Evolutionary conservation across 2,113 vertebrate species (phyloP), one percentile per base, ranked within the genome.

Genomic region (Ceyx melanurus): DNA sequence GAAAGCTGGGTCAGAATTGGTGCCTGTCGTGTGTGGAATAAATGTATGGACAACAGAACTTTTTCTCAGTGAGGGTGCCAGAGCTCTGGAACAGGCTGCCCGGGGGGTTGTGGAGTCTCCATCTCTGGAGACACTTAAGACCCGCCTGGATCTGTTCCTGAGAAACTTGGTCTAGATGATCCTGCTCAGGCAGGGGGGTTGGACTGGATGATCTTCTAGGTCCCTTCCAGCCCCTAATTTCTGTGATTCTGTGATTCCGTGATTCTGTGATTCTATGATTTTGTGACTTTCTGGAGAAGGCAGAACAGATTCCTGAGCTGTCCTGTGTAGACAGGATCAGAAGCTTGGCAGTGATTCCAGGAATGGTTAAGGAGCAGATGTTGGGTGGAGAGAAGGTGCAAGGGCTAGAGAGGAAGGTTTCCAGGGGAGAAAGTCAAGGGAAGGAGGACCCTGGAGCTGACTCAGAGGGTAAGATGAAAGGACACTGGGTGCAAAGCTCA

Each of bases 391-490:
- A 84, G 33, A 57, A 66, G 18, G 20, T 35, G 56, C n/a, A 77
- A 60, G 16, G 56, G 43, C 35, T 3, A 17, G 28, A 21, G 56
- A 73, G 42, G 31, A 70, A 58, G 60, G 46, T 62, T 92, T 64
- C 43, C 51, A 26, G 43, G 8, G 37, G 46, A 88, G 76, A 87
- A 92, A 84, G 71, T 64, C 50, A 19, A 0, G 11, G 48, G n/a
- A 51, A 57, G 35, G 12, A 94, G 43, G 43, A 83, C 71, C 31
- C 5, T 65, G 61, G 56, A 78, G 51, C 37, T 51, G 53, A 22
- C 40, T 58, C 42, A 23, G 13, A 42, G 60, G 0, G 0, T 26
- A 5, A 21, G 57, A 22, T 0, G 42, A 51, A 21, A 57, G 26
- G 66, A 53, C 42, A 5, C 0, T 0, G 26, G 20, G 19, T 20